phyloP scores from a whole-genome alignment of 2,888 invertebrate species.

The Zygogramma bicolorata region DNA sequence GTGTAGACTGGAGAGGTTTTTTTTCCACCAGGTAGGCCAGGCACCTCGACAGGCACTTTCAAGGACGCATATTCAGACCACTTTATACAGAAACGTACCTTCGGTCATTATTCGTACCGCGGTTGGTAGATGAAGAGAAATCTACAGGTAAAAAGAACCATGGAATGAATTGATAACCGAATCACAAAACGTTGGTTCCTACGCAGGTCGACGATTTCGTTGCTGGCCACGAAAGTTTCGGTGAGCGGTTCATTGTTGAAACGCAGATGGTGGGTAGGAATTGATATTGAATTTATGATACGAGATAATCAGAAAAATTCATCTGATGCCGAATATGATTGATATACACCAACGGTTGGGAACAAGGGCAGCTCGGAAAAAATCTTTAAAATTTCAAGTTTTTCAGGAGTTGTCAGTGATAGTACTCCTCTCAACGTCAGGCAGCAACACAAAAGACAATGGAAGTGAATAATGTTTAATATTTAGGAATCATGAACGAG shows the following conservation, averaged over 20 bases:
- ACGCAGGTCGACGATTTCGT: neutral
- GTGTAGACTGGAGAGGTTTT: constrained; percentile 29
- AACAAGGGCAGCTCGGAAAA: no score
- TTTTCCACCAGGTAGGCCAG: constrained; percentile 39
- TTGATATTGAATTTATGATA: neutral
- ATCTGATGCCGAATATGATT: no score
- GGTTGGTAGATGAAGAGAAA: neutral
- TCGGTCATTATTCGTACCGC: neutral
- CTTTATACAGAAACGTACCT: constrained; percentile 10
- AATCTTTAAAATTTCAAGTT: no score
- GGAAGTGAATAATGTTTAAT: no score
- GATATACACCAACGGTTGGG: no score
- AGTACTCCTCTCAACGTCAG: no score
- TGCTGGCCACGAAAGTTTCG: neutral
- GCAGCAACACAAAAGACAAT: no score
- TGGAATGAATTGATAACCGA: neutral
- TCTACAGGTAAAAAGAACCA: constrained; percentile 1
- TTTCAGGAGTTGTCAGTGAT: no score
- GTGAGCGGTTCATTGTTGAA: neutral
- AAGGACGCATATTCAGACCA: constrained; percentile 42
- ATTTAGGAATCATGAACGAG: no score
- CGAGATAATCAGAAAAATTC: neutral
- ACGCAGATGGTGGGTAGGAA: neutral
- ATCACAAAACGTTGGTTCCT: neutral
- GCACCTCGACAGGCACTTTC: constrained; percentile 36